phyloP scores from a whole-genome alignment of 2,797 vertebrate genomes.

The Manis javanica region DNA sequence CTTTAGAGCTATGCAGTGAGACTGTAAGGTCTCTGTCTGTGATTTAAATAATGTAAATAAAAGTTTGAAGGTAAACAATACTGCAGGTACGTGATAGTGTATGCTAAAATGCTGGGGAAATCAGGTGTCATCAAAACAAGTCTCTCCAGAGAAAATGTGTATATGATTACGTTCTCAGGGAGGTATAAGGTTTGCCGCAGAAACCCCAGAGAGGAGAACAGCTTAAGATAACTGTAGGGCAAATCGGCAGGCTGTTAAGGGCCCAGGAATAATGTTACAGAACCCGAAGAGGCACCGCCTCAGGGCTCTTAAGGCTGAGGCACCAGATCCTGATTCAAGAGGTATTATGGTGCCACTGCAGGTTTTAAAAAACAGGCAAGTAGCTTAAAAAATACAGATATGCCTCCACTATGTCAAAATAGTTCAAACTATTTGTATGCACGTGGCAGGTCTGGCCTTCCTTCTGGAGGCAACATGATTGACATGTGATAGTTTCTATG shows the following conservation, averaged over 20 bases:
- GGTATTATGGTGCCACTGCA: background rate
- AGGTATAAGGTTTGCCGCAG: background rate
- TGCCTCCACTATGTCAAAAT: background rate
- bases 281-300: background rate
- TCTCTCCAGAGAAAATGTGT: background rate
- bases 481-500: background rate
- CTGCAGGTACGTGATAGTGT: background rate
- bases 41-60: conserved; percentile 10
- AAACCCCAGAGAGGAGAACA: background rate
- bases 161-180: background rate
- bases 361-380: background rate
- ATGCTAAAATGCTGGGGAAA: conserved; percentile 1
- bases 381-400: conserved; percentile 9
- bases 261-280: background rate
- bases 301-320: too few species aligned
- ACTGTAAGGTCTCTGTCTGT: background rate
- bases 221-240: background rate
- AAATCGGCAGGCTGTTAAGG: background rate
- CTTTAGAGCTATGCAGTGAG: background rate
- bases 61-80: background rate
- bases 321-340: background rate
- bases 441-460: background rate
- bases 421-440: background rate
- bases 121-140: background rate
- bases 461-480: background rate